These are phyloP conservation scores for Perodicticus potto DNA, from an alignment of 2,797 vertebrate species.

Conservation along the genomic window DNA sequence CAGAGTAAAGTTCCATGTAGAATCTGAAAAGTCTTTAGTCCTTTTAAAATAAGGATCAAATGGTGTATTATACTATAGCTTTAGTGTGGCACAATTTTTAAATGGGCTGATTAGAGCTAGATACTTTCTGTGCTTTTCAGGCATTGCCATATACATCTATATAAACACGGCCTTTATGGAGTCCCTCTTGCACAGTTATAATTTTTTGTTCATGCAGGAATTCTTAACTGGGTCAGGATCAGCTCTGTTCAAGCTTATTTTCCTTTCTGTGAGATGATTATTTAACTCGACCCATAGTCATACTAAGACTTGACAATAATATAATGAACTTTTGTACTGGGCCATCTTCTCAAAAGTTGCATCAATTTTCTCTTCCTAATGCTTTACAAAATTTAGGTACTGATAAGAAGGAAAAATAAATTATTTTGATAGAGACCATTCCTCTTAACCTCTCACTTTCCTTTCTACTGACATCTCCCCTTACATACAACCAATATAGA, in stretches of 20 bases:
- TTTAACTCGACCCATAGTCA: conserved; percentile 48
- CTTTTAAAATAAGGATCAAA: conserved; percentile 62
- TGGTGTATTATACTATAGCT: conserved; percentile 9
- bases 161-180: background rate
- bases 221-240: conserved; percentile 51
- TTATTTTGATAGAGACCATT: background rate
- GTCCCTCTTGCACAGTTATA: conserved; percentile 30
- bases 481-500: background rate
- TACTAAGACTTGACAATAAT: conserved; percentile 18
- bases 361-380: background rate
- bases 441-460: background rate
- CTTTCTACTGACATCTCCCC: background rate
- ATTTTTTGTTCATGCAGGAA: conserved; percentile 67
- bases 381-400: background rate
- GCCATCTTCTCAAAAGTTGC: conserved; percentile 39
- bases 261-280: conserved; percentile 52
- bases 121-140: conserved; percentile 50
- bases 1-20: background rate
- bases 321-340: background rate
- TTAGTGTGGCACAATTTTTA: conserved; percentile 52
- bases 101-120: conserved; percentile 39
- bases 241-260: conserved; percentile 43
- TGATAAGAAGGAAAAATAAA: background rate
- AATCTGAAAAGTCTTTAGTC: conserved; percentile 61
- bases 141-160: conserved; percentile 22